These are phyloP conservation scores for Cryptocheilus praepositus DNA, from an alignment of 2,888 invertebrate genomes.

Conservation along the genomic window DNA sequence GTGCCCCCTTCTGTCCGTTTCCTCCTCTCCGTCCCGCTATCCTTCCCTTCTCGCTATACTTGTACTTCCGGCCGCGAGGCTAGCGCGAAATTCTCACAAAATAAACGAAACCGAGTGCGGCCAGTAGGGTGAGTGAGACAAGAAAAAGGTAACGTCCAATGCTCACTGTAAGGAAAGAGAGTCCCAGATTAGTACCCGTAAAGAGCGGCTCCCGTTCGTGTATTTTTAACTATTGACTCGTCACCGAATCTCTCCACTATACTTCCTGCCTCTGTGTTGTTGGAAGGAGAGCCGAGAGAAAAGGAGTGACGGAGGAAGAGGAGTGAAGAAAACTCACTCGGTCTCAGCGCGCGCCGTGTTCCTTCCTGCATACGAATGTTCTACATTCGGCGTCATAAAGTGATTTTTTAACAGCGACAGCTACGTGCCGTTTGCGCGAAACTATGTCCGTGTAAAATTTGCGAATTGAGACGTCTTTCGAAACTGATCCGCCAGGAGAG, in stretches of 20 bases:
- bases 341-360: too few relatives aligned
- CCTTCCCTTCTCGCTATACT: slow-evolving; percentile 57
- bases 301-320: background rate
- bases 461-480: too few relatives aligned
- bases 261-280: slow-evolving; percentile 57
- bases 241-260: slow-evolving; percentile 54
- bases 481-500: too few relatives aligned
- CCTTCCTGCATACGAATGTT: too few relatives aligned
- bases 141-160: slow-evolving; percentile 1
- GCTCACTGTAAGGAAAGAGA: background rate
- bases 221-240: slow-evolving; percentile 60
- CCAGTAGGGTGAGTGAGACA: slow-evolving; percentile 15
- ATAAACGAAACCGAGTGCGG: slow-evolving; percentile 53
- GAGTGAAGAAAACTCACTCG: too few relatives aligned
- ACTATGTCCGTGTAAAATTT: too few relatives aligned
- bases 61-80: slow-evolving; percentile 68
- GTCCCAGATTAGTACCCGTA: background rate
- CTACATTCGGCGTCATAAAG: too few relatives aligned
- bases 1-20: slow-evolving; percentile 24
- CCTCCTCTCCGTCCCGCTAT: slow-evolving; percentile 18
- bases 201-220: slow-evolving; percentile 3
- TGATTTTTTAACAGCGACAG: background rate
- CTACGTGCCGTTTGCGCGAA: background rate
- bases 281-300: background rate
- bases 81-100: slow-evolving; percentile 67